Conservation (phyloP, 2,888 invertebrate species). For the Drosophila aldrichi region DNA sequence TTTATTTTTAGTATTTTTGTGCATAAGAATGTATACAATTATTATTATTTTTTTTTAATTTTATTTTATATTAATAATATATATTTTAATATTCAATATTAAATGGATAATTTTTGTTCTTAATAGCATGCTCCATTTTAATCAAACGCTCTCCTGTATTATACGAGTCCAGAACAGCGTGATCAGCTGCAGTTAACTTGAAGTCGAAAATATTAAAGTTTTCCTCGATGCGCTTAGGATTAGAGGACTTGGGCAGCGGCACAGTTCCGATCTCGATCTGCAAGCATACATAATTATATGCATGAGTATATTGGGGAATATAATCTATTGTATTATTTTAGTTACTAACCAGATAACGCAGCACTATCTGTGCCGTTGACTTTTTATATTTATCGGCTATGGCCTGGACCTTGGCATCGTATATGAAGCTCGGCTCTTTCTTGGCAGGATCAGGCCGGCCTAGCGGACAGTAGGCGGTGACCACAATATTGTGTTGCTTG, state of each 20-base stretch:
- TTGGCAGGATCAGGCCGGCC: slow-evolving; percentile 91
- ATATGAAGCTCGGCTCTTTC: slow-evolving; percentile 88
- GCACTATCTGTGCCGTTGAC: slow-evolving; percentile 89
- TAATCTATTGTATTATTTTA: background rate
- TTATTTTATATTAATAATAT: background rate
- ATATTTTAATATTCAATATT: slow-evolving; percentile 70
- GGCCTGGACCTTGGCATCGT: slow-evolving; percentile 86
- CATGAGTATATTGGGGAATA: background rate
- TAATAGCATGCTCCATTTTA: slow-evolving; percentile 82
- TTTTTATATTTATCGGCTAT: slow-evolving; percentile 90
- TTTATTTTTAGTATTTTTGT: no score
- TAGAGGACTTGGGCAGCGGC: slow-evolving; percentile 88
- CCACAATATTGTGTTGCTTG: slow-evolving; percentile 87
- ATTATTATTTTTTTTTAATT: background rate
- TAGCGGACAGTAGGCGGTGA: slow-evolving; percentile 93
- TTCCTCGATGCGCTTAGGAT: slow-evolving; percentile 86
- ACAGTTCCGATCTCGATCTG: slow-evolving; percentile 87
- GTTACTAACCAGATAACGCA: slow-evolving; percentile 86
- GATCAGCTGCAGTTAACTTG: slow-evolving; percentile 86
- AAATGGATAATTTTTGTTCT: slow-evolving; percentile 83
- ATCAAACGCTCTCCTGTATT: slow-evolving; percentile 84
- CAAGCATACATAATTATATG: background rate
- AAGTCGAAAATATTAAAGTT: slow-evolving; percentile 88
- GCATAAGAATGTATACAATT: no score
- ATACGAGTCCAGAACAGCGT: slow-evolving; percentile 86